These are phyloP conservation scores for rat (Rattus norvegicus) DNA, from an alignment of 2,113 vertebrate genomes.

Conservation along the genomic window DNA sequence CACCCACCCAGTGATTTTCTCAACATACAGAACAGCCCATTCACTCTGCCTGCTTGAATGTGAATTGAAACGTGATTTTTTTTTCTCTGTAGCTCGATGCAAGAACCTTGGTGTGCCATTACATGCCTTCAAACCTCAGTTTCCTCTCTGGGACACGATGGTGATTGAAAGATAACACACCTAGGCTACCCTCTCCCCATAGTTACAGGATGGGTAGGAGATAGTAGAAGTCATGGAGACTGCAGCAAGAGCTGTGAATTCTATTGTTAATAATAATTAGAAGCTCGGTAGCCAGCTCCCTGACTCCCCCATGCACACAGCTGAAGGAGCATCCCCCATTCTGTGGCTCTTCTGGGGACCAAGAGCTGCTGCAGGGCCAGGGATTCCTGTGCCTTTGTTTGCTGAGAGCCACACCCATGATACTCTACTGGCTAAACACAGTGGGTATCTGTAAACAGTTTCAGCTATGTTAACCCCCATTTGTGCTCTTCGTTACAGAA, in stretches of 20 bases:
- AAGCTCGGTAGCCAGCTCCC: not conserved
- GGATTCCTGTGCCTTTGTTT: slow-evolving; percentile 65
- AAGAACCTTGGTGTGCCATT: not conserved
- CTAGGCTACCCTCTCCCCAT: not conserved
- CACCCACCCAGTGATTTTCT: not conserved
- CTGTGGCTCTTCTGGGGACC: not conserved
- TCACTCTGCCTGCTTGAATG: not conserved
- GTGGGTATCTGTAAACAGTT: not conserved
- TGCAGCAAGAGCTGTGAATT: not conserved
- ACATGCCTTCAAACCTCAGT: not conserved
- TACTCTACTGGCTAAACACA: not conserved
- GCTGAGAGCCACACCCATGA: slow-evolving; percentile 67
- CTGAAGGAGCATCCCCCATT: not conserved
- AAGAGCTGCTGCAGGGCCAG: not conserved
- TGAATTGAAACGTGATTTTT: not conserved
- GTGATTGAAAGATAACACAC: accelerated
- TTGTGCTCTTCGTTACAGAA: not conserved
- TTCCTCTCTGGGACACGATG: not conserved
- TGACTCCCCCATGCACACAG: not conserved
- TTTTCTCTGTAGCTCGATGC: too few species aligned
- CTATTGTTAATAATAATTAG: not conserved
- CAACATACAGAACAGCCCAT: not conserved
- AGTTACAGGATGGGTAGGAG: not conserved
- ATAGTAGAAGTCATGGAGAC: accelerated
- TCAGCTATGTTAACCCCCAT: not conserved